Percentiles rank a stretch among this genome's conserved stretches.
These are phyloP conservation scores for Aspidiotus rigidus DNA, from an alignment of 2,888 invertebrate species.

Conservation along the genomic window DNA sequence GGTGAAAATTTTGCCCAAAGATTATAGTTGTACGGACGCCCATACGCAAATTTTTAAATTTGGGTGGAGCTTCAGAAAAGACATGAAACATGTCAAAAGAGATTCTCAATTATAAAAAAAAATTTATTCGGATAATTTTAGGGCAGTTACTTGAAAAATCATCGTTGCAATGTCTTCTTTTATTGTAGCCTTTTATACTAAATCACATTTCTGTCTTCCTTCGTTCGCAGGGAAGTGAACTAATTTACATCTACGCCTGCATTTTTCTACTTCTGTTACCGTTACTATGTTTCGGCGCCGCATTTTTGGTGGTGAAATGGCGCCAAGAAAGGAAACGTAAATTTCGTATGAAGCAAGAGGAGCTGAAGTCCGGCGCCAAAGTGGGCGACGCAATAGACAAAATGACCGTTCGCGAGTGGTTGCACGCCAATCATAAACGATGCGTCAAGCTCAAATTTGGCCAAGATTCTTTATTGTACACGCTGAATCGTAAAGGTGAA, in stretches of 20 bases:
- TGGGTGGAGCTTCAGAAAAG: too few relatives aligned
- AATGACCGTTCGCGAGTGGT: constrained; percentile 88
- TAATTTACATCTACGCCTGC: constrained; percentile 94
- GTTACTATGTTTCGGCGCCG: constrained; percentile 81
- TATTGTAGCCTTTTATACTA: too few relatives aligned
- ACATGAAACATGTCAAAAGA: too few relatives aligned
- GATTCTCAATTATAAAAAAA: too few relatives aligned
- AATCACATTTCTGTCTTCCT: constrained; percentile 18
- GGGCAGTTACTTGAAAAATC: too few relatives aligned
- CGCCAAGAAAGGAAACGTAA: constrained; percentile 75
- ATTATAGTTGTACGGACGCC: too few relatives aligned
- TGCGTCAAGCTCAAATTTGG: constrained; percentile 83
- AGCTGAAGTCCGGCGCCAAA: constrained; percentile 44
- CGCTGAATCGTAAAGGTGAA: constrained; percentile 85
- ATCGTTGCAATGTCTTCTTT: too few relatives aligned
- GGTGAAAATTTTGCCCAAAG: too few relatives aligned
- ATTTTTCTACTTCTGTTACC: constrained; percentile 86
- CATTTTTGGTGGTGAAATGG: constrained; percentile 82
- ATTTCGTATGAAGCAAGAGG: constrained; percentile 73
- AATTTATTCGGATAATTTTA: too few relatives aligned
- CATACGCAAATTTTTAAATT: too few relatives aligned
- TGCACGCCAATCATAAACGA: constrained; percentile 82
- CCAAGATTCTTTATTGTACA: constrained; percentile 74
- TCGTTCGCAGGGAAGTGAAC: constrained; percentile 77
- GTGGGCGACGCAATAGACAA: constrained; percentile 61